Evolutionary conservation across 2,797 vertebrate species (phyloP), one percentile per base, ranked within the genome.

Genomic region (Trachurus trachurus): DNA sequence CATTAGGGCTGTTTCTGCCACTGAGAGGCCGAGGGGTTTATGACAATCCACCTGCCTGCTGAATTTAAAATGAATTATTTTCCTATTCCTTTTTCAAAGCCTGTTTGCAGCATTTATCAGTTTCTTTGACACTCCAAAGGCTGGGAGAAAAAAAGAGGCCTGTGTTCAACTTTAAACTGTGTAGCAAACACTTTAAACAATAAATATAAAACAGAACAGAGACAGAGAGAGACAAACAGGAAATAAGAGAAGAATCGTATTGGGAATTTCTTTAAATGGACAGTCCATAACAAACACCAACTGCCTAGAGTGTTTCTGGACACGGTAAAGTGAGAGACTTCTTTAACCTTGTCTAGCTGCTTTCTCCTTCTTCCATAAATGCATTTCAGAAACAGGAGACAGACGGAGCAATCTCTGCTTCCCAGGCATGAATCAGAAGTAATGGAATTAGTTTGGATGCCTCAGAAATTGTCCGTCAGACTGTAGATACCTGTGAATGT

Each of bases 381-480:
- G 58, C 78, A 87, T 88, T 89, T 84, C 22, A 76, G 79, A 82
- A 76, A 73, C 54, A 37, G 66, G 61, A 84, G 79, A 66, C 62
- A 71, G 74, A 26, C 37, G n/a, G 66, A 81, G 84, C 71, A 85
- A 85, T 88, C 87, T 81, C 61, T 72, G 64, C 74, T 62, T 77
- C 80, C 60, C 54, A 57, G 65, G 83, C 54, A 7, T 53, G 42
- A 61, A 82, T 89, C 60, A 68, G 68, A 89, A 82, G 69, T 84
- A 88, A 91, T 83, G 61, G 80, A 82, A 84, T 92, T 83, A 83
- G 71, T 69, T 82, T 77, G 81, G 75, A 83, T 42, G 52, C 54
- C 77, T 88, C 74, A 62, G 64, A 80, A 82, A 81, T 78, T 34
- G 71, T 83, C 72, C 17, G 54, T 84, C 69, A 79, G 73, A 80